phyloP scores from a whole-genome alignment of 2,888 invertebrate genomes.

The Luperina nickerlii region DNA sequence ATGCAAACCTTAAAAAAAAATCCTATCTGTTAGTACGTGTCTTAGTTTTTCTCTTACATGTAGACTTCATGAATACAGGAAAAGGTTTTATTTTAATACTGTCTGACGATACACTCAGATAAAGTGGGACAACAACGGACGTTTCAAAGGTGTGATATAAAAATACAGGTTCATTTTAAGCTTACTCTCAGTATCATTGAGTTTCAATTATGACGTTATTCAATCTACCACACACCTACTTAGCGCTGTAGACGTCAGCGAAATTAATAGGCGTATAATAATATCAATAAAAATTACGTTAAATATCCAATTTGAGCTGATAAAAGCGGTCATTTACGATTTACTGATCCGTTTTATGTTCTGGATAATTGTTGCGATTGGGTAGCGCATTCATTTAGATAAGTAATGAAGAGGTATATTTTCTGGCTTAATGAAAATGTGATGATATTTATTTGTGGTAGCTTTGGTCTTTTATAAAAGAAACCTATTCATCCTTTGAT shows the following conservation, averaged over 20 bases:
- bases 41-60: not conserved
- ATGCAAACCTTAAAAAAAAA: conserved; percentile 3
- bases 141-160: not conserved
- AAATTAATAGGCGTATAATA: conserved; percentile 33
- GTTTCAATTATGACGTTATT: conserved; percentile 25
- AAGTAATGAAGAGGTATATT: conserved; percentile 12
- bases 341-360: conserved; percentile 35
- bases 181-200: not conserved
- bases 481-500: not conserved
- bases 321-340: conserved; percentile 23
- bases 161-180: not conserved
- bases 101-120: not conserved
- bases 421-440: conserved; percentile 9
- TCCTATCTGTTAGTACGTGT: not conserved
- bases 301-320: conserved; percentile 17
- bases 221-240: conserved; percentile 16
- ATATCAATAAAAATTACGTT: conserved; percentile 38
- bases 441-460: not conserved
- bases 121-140: not conserved
- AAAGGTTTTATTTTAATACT: not conserved
- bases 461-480: not conserved
- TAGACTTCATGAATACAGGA: not conserved
- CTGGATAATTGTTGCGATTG: conserved; percentile 22
- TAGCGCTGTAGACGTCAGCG: conserved; percentile 8
- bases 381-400: conserved; percentile 11